phyloP scores from a whole-genome alignment of 53 echinoderm and acorn worm genomes.

The Apostichopus leukothele region DNA sequence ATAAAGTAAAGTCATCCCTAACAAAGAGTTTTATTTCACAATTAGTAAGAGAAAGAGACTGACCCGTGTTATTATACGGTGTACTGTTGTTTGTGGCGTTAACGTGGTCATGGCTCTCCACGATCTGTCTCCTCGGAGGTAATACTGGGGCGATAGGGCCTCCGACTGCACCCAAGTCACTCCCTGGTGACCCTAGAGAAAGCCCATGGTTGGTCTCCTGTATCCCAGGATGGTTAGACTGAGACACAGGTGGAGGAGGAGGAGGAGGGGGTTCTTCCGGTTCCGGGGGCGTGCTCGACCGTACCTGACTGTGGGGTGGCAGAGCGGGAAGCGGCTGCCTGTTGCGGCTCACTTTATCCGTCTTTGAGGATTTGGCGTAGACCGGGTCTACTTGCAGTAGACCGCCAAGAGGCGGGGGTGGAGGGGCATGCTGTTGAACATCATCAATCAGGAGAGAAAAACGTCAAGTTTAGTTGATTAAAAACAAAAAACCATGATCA shows the following conservation, averaged over 20 bases:
- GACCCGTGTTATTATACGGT: slow-evolving; percentile 28
- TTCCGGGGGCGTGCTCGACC: slow-evolving; percentile 2
- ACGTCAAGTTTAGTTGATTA: background rate
- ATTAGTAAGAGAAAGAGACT: background rate
- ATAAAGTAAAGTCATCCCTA: no score
- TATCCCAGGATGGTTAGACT: background rate
- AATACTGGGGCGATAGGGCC: background rate
- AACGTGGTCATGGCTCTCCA: background rate
- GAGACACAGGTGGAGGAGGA: slow-evolving; percentile 8
- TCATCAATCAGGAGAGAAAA: background rate
- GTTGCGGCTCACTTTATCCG: slow-evolving; percentile 20
- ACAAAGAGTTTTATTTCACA: no score
- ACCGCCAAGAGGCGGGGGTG: slow-evolving; percentile 28
- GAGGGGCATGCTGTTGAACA: slow-evolving; percentile 39
- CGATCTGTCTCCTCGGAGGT: slow-evolving; percentile 27
- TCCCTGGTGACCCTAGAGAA: background rate
- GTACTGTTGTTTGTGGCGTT: slow-evolving; percentile 2
- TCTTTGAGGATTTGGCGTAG: slow-evolving; percentile 40
- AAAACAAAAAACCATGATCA: no score
- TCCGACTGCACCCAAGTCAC: slow-evolving; percentile 1
- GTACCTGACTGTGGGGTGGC: slow-evolving; percentile 41
- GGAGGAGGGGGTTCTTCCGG: slow-evolving; percentile 32
- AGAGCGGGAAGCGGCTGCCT: slow-evolving; percentile 21
- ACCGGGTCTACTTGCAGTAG: slow-evolving; percentile 7
- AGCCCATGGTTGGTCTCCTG: slow-evolving; percentile 35